Evolutionary conservation across 2,888 invertebrate genomes (phyloP), one percentile per base, ranked within the genome.

Genomic region (Epirrita christyi): DNA sequence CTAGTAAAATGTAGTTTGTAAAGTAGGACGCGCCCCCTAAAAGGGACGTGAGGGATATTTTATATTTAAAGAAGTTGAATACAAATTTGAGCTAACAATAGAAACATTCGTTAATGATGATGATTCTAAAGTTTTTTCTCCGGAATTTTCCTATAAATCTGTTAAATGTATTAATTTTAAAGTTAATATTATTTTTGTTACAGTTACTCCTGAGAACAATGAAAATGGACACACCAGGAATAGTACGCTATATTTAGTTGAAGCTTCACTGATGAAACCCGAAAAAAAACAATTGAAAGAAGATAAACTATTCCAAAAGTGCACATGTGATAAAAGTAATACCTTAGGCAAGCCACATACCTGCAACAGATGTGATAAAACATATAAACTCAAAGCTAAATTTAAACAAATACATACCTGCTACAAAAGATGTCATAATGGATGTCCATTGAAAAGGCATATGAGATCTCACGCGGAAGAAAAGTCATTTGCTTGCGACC

Each of bases 401-500:
- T 27, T 50, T 34, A 11, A 9, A 28, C 50, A 50, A 9, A 34
- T 36, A 10, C 34, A 28, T 36, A 11, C 13, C 15, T 50, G 50
- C 36, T 4, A 7, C 6, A 43, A 42, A 50, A 36, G 1, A 6
- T 50, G 42, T 11, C 11, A 27, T 7, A 42, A 28, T 0, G 27
- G 6, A 42, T 34, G 21, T 13, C 10, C 36, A 7, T 28, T 50
- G 1, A 27, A 50, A 43, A 36, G 34, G 11, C 50, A 43, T n/a
- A 14, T 43, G 13, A 27, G 42, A 14, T 27, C 43, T 9, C 42
- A 50, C 14, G 43, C 36, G 0, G 43, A 36, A 8, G 43, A 43
- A 14, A 27, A 27, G 4, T 34, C 42, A n/a, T n/a, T n/a, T n/a
- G n/a, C n/a, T n/a, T n/a, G n/a, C n/a, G n/a, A n/a, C n/a, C n/a